Evolutionary conservation across 30 jellyfish, hydroid and myxozoan species (phyloP).

Genomic region (Hydractinia symbiolongicarpus): DNA sequence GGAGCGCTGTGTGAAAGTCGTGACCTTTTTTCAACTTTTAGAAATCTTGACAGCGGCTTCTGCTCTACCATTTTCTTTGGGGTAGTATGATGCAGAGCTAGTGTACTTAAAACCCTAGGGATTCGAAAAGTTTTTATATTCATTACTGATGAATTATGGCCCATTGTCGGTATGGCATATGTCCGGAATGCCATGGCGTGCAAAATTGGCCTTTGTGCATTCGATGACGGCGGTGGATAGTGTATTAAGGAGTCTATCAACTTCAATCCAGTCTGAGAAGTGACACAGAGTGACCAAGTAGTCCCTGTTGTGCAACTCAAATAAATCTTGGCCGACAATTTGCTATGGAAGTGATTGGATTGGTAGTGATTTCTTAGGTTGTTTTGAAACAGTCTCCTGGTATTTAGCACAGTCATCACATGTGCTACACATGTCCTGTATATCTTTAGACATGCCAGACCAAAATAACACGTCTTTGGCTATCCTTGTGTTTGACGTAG

Average conservation of each 20-base stretch:
- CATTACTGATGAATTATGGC: slow-evolving; percentile 18
- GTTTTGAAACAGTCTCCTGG: slow-evolving; percentile 15
- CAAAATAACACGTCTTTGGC: neutral
- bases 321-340: neutral
- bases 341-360: slow-evolving; percentile 4
- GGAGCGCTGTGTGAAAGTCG: slow-evolving; percentile 12
- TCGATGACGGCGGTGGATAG: slow-evolving; percentile 41
- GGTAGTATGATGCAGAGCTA: slow-evolving; percentile 16
- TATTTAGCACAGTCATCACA: slow-evolving; percentile 22
- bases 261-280: slow-evolving; percentile 42
- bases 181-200: slow-evolving; percentile 37
- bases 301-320: neutral
- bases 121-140: slow-evolving; percentile 23
- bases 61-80: slow-evolving; percentile 51
- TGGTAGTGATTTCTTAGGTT: slow-evolving; percentile 23
- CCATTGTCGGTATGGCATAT: neutral
- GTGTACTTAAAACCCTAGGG: slow-evolving; percentile 24
- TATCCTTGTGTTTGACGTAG: slow-evolving; percentile 23
- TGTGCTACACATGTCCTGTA: slow-evolving; percentile 19
- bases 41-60: slow-evolving; percentile 39
- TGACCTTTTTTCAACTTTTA: neutral
- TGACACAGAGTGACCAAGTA: slow-evolving; percentile 47
- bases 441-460: slow-evolving; percentile 8
- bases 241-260: slow-evolving; percentile 35
- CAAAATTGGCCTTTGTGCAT: slow-evolving; percentile 10